These are phyloP conservation scores for Pheosia tremula DNA, from an alignment of 2,888 invertebrate genomes.

Conservation along the genomic window DNA sequence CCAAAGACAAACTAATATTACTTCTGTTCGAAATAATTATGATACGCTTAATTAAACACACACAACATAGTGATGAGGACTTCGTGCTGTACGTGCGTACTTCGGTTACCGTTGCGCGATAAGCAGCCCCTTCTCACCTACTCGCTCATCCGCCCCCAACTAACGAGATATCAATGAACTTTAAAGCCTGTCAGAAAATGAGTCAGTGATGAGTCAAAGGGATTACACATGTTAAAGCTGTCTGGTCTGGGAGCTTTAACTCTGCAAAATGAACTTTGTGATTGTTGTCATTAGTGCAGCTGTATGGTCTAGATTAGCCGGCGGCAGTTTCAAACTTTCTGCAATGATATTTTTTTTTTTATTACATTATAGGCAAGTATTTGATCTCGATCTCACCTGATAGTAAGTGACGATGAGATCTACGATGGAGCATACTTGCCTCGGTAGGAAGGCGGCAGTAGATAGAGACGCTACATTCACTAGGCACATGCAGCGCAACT, in stretches of 20 bases:
- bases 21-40: slow-evolving; percentile 30
- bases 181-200: slow-evolving; percentile 21
- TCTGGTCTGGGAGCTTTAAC: slow-evolving; percentile 20
- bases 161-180: slow-evolving; percentile 14
- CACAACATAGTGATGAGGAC: slow-evolving; percentile 31
- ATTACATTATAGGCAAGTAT: too few relatives aligned
- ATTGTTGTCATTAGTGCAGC: slow-evolving; percentile 9
- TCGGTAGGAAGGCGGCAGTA: too few relatives aligned
- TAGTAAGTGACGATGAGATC: too few relatives aligned
- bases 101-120: slow-evolving; percentile 9
- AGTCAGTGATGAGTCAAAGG: slow-evolving; percentile 22
- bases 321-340: neutral
- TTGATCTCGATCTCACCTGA: too few relatives aligned
- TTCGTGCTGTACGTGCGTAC: slow-evolving; percentile 13
- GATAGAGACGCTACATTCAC: too few relatives aligned
- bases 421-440: too few relatives aligned
- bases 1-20: slow-evolving; percentile 45
- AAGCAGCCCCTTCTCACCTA: slow-evolving; percentile 8
- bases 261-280: slow-evolving; percentile 22
- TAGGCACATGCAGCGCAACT: too few relatives aligned
- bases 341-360: neutral
- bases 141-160: slow-evolving; percentile 2
- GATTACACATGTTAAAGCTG: slow-evolving; percentile 20
- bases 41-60: slow-evolving; percentile 40
- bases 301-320: neutral